phyloP scores from a whole-genome alignment of 2,113 vertebrate species.

The Sinocyclocheilus rhinocerous region DNA sequence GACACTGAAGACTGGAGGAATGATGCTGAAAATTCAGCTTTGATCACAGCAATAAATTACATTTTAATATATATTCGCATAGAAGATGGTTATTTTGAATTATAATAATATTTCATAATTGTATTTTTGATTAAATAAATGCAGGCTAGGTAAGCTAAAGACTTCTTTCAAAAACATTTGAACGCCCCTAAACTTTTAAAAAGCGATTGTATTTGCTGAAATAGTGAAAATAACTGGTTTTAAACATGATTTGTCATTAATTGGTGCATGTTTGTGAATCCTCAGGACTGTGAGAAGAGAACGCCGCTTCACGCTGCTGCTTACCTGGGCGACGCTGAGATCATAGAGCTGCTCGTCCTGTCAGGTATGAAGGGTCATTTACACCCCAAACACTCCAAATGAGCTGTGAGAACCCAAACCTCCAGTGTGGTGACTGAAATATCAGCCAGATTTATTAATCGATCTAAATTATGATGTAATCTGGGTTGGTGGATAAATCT shows the following conservation, averaged over 20 bases:
- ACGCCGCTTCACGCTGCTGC: conserved; percentile 97
- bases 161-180: background rate
- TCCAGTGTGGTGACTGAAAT: background rate
- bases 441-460: background rate
- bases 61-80: background rate
- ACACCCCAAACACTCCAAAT: background rate
- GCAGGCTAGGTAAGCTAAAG: background rate
- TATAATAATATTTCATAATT: background rate
- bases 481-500: background rate
- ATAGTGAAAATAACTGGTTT: background rate
- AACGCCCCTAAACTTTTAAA: background rate
- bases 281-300: conserved; percentile 97
- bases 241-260: no score
- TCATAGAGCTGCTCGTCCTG: conserved; percentile 97
- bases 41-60: background rate
- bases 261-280: conserved; percentile 6
- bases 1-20: background rate
- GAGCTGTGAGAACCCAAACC: background rate
- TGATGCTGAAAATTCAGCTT: background rate
- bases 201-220: background rate
- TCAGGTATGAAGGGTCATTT: conserved; percentile 80
- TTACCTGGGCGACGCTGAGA: conserved; percentile 97
- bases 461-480: background rate
- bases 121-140: background rate
- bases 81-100: background rate